Conservation (phyloP, 2,888 invertebrate genomes). For the Troglohyphantes excavatus region DNA sequence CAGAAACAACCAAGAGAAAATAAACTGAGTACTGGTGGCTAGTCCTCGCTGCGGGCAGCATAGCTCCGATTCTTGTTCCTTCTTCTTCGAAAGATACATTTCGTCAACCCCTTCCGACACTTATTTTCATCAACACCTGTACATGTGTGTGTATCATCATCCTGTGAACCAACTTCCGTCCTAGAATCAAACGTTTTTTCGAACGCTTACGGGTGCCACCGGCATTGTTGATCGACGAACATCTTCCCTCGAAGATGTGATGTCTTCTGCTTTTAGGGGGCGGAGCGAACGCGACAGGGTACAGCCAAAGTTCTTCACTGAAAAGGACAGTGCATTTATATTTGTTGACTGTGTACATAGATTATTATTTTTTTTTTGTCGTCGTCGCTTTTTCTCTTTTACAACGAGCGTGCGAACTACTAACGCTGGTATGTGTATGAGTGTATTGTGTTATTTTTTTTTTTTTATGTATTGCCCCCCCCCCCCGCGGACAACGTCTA, state of each 20-base stretch:
- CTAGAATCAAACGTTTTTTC: slow-evolving; percentile 13
- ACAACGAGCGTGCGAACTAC: slow-evolving; percentile 55
- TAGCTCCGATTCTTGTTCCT: slow-evolving; percentile 71
- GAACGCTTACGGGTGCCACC: slow-evolving; percentile 1
- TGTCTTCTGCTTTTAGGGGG: slow-evolving; percentile 54
- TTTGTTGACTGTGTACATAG: slow-evolving; percentile 64
- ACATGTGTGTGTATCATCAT: slow-evolving; percentile 27
- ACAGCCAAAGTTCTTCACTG: slow-evolving; percentile 75
- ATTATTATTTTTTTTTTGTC: slow-evolving; percentile 23
- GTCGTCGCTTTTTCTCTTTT: slow-evolving; percentile 35
- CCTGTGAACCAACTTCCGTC: slow-evolving; percentile 51
- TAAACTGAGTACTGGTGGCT: slow-evolving; percentile 73
- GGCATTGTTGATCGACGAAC: not conserved
- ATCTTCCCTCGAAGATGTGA: not conserved
- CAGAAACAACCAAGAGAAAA: not conserved
- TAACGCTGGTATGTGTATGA: slow-evolving; percentile 53
- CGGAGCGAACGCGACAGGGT: slow-evolving; percentile 64
- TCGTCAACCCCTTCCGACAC: slow-evolving; percentile 47
- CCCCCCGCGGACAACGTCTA: not conserved
- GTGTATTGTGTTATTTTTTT: not conserved
- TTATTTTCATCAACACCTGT: slow-evolving; percentile 33
- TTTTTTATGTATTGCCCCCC: not conserved
- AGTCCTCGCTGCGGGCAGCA: slow-evolving; percentile 78
- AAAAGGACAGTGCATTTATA: slow-evolving; percentile 74
- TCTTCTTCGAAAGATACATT: slow-evolving; percentile 28